Base-by-base conservation (phyloP, 2,888 invertebrate genomes). In the Anaspis maculata region DNA sequence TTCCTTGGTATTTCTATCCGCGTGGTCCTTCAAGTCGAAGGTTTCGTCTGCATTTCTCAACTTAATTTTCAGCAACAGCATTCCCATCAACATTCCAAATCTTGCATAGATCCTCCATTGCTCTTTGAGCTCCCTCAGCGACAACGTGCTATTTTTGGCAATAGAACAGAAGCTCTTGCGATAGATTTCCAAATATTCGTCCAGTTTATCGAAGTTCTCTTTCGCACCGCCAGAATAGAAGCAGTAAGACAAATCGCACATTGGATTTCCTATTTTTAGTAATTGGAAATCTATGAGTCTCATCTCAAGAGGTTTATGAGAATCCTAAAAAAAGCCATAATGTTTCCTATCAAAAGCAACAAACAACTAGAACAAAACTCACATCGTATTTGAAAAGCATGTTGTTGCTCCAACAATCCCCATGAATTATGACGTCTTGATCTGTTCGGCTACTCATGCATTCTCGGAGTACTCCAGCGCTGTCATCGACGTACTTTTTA, bases 361-460 rank as follows among this genome's bases (percentile, higher is more conserved):
- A 6, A 19, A 19, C 19, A 19, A 19, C 9, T 19, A 19, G n/a
- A n/a, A n/a, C n/a, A n/a, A n/a, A 14, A 37, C 41, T 38, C 34
- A 52, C 52, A 25, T 49, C 38, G 37, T 52, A 57, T 41, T 49
- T 53, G 35, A 56, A 56, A 41, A 57, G 39, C 27, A 56, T 44
- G 34, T 58, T 58, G 30, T 52, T 49, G 14, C 45, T 45, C 49
- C 52, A 54, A 25, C 45, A 50, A 37, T 57, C 56, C n/a, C 55
- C 56, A 34, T 57, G 57, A n/a, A 44, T n/a, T n/a, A n/a, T n/a
- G n/a, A n/a, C n/a, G n/a, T n/a, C n/a, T n/a, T n/a, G n/a, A 27
- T 15, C 57, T 39, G 10, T 50, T 49, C 1, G 38, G 34, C 25
- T 44, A 39, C 22, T 42, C 34, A 23, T 12, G 13, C 11, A 26